Evolutionary conservation across 2,113 vertebrate species (phyloP).

Genomic region (Alethe castanea): DNA sequence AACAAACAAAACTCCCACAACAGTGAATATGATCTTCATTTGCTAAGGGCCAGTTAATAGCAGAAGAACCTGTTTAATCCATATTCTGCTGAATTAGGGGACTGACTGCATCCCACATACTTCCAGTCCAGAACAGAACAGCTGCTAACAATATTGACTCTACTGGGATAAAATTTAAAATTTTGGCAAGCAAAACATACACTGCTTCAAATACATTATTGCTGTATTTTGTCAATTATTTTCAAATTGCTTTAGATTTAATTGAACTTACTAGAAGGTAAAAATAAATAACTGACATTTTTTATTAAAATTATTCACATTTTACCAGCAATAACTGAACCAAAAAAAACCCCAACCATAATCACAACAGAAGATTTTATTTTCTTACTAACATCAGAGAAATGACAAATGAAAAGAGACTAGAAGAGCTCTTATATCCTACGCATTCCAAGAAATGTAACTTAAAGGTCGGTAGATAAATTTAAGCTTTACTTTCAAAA

Average conservation of each 20-base stretch:
- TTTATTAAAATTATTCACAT: not conserved
- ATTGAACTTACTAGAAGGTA: not conserved
- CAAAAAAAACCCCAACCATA: not conserved
- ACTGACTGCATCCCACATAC: not conserved
- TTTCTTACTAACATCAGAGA: not conserved
- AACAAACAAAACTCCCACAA: not conserved
- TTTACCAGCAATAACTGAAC: not conserved
- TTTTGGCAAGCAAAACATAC: not conserved
- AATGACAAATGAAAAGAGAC: not conserved
- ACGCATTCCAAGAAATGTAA: not conserved
- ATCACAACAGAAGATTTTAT: not conserved
- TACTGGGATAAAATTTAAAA: not conserved
- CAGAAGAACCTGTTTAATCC: not conserved
- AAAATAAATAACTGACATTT: not conserved
- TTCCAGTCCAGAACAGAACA: not conserved
- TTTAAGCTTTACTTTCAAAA: not conserved
- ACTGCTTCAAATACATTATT: not conserved
- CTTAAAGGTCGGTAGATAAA: not conserved
- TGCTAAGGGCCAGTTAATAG: not conserved
- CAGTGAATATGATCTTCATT: not conserved
- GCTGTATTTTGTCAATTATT: not conserved
- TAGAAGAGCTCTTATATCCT: not conserved
- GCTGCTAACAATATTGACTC: not conserved
- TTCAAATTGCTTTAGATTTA: not conserved
- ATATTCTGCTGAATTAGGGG: not conserved